Base-by-base conservation (phyloP, 2,113 vertebrate species). In the Pavo muticus region DNA sequence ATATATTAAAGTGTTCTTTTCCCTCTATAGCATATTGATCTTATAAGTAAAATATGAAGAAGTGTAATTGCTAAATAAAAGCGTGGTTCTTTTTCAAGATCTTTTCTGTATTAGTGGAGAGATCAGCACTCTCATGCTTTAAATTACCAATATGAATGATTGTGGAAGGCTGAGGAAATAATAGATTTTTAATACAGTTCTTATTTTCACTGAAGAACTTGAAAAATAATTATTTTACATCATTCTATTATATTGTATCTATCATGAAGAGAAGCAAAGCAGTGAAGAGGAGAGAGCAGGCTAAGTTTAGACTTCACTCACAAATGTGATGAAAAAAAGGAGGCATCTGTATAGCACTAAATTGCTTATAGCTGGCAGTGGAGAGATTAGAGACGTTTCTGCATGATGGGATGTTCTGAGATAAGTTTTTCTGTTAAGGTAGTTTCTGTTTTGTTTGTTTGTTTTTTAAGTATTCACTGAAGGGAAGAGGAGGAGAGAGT, bases 381-480 rank as follows among this genome's bases (percentile, higher is more conserved):
- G 59, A 83, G 30, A 93, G 71, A 86, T 93, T 83, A 77, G 68
- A 73, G 56, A 30, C 39, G 50, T 80, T 91, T 95, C 88, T 94
- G 68, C 68, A 77, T 71, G 92, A 35, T 89, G 45, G 56, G 72
- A 64, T 50, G 56, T 70, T 88, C 72, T 24, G 54, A 91, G 78
- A 65, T 69, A 88, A 80, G 27, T 77, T 91, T 87, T 85, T 48
- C 59, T 91, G 63, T 79, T 72, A 56, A 27, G 14, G 37, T 48
- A 16, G 25, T 76, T 96, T 91, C 80, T 21, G 16, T 11, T 32
- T 59, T 59, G 30, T 32, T 57, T 57, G 30, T 56, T 57, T 32
- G 17, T n/a, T 59, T 32, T n/a, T 27, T 83, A 63, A 40, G 0
- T 69, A 19, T 77, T 88, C 67, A 24, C 24, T 56, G 64, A 70